phyloP scores from a whole-genome alignment of 2,113 vertebrate genomes.

The Bostrychus sinensis region DNA sequence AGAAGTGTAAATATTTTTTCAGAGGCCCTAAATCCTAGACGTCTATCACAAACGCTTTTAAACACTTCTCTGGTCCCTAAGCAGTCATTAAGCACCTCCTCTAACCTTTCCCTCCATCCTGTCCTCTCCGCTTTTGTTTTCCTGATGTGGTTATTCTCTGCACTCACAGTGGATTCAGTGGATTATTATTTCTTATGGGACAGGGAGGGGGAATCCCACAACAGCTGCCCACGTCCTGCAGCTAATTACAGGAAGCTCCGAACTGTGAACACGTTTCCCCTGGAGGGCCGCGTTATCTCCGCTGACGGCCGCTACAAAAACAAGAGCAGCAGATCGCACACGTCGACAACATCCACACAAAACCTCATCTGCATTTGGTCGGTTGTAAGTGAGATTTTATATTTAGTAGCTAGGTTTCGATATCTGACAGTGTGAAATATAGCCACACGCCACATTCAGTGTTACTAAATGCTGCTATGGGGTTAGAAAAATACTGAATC shows the following conservation, averaged over 20 bases:
- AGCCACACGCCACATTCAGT: too few relatives aligned
- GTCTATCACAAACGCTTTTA: not conserved
- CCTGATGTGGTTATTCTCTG: not conserved
- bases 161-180: not conserved
- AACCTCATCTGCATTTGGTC: not conserved
- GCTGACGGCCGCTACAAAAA: not conserved
- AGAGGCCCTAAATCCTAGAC: not conserved
- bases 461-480: too few relatives aligned
- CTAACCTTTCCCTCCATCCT: not conserved
- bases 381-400: too few relatives aligned
- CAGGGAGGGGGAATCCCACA: not conserved
- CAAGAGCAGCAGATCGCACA: not conserved
- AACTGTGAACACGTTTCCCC: not conserved
- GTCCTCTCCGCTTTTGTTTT: not conserved
- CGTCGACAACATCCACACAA: not conserved
- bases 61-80: not conserved
- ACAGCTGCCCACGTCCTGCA: conserved; percentile 6
- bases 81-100: not conserved
- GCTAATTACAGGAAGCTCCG: conserved; percentile 3
- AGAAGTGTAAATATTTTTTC: too few relatives aligned
- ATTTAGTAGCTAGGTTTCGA: too few relatives aligned
- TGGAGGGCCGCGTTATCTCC: not conserved
- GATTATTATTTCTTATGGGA: conserved; percentile 1
- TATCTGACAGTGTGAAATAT: too few relatives aligned
- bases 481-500: too few relatives aligned